A percentile compares a stretch with the other conserved stretches of the same genome.
Evolutionary conservation across 2,113 vertebrate species (phyloP).

Genomic region (Emydocephalus ijimae): DNA sequence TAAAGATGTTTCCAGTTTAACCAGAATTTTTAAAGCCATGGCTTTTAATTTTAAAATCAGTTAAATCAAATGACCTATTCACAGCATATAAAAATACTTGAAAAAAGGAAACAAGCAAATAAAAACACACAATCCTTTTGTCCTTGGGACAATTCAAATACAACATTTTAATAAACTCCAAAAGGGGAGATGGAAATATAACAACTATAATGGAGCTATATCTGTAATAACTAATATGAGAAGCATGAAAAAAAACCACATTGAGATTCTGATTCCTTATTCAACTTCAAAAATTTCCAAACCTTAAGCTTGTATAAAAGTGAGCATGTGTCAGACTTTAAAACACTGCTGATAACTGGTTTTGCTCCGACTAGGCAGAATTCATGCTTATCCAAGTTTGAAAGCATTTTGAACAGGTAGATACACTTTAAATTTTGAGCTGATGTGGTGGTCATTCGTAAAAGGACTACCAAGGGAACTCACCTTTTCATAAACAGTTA

Average conservation of each 20-base stretch:
- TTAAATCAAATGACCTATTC: neutral
- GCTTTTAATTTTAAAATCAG: neutral
- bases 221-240: constrained; percentile 19
- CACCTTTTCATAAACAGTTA: neutral
- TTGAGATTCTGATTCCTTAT: constrained; percentile 32
- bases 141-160: neutral
- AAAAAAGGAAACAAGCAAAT: neutral
- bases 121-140: neutral
- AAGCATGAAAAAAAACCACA: constrained; percentile 29
- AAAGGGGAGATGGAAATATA: constrained; percentile 34
- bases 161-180: constrained; percentile 46
- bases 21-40: neutral
- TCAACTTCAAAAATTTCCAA: constrained; percentile 28
- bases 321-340: neutral
- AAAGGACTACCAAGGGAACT: neutral
- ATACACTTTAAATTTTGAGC: neutral
- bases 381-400: neutral
- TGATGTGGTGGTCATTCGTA: neutral
- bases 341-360: neutral
- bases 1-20: neutral
- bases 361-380: neutral
- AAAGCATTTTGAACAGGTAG: neutral
- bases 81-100: neutral
- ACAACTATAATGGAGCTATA: constrained; percentile 27
- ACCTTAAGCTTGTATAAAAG: neutral